phyloP scores from a whole-genome alignment of 2,797 vertebrate species.

The Microctenopoma stevenorrisi region DNA sequence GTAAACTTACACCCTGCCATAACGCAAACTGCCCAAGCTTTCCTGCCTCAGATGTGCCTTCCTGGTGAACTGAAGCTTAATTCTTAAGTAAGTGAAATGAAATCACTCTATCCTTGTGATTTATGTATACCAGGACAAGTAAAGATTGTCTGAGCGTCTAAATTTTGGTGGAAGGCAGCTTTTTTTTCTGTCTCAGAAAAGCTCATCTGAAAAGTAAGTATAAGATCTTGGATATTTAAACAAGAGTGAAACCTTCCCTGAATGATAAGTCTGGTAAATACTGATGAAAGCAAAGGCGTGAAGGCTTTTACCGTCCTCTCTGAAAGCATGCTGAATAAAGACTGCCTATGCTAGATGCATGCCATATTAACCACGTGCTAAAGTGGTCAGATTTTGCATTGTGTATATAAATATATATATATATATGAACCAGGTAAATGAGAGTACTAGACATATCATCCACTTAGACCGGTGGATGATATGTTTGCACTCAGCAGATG shows the following conservation, averaged over 20 bases:
- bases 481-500: slow-evolving; percentile 37
- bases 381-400: slow-evolving; percentile 25
- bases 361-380: slow-evolving; percentile 12
- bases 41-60: slow-evolving; percentile 1
- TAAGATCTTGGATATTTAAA: slow-evolving; percentile 17
- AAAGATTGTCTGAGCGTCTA: background rate
- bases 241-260: slow-evolving; percentile 13
- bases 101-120: slow-evolving; percentile 1
- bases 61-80: slow-evolving; percentile 12
- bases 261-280: slow-evolving; percentile 29
- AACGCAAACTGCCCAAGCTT: background rate
- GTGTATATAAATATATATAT: background rate
- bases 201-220: slow-evolving; percentile 15
- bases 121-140: slow-evolving; percentile 2
- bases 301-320: slow-evolving; percentile 20
- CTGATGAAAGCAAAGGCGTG: slow-evolving; percentile 13
- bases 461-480: slow-evolving; percentile 30
- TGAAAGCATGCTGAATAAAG: background rate
- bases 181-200: slow-evolving; percentile 8
- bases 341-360: background rate
- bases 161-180: background rate
- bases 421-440: slow-evolving; percentile 20
- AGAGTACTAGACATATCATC: slow-evolving; percentile 8
- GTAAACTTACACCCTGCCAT: slow-evolving; percentile 1
- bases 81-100: slow-evolving; percentile 1